Percentiles rank a stretch among this genome's conserved stretches.
Evolutionary conservation across 2,113 vertebrate species (phyloP).

Genomic region (Vombatus ursinus): DNA sequence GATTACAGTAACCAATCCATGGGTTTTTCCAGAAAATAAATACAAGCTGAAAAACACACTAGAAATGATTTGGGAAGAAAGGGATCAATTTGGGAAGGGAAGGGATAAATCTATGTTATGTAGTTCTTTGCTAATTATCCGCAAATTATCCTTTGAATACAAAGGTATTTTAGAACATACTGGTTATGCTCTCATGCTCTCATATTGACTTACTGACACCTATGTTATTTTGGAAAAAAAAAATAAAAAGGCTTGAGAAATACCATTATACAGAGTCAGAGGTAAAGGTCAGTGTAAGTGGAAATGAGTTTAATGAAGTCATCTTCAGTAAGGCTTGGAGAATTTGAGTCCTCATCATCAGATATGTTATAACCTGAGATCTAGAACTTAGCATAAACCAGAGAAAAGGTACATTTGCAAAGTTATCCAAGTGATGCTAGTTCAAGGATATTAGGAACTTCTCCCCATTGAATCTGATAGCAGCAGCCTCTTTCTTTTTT

Average conservation of each 20-base stretch:
- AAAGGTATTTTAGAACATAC: not conserved
- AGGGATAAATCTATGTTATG: not conserved
- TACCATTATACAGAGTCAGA: not conserved
- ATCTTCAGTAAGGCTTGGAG: not conserved
- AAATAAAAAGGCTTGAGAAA: not conserved
- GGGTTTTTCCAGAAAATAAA: slow-evolving; percentile 10
- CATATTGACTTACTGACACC: not conserved
- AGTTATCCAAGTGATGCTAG: not conserved
- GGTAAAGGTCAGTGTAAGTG: not conserved
- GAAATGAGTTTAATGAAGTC: slow-evolving; percentile 27
- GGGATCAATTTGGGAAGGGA: not conserved
- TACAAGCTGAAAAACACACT: not conserved
- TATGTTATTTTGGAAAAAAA: not conserved
- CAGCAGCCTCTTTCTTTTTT: slow-evolving; percentile 15
- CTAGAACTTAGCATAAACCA: not conserved
- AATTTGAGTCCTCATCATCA: not conserved
- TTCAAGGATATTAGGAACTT: slow-evolving; percentile 14
- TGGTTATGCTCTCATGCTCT: not conserved
- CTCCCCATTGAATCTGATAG: not conserved
- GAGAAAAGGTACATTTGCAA: slow-evolving; percentile 24
- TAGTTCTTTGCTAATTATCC: not conserved
- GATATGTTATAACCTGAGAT: slow-evolving; percentile 13
- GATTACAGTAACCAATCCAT: not conserved
- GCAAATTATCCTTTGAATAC: not conserved
- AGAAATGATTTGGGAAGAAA: not conserved